Conservation (phyloP, 1,140 invertebrate genomes). For the Apis mellifera region Amel_HAv3.1 CM009933.2:9982001-9982500, state of each 20-base stretch:
- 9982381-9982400: too few species aligned
- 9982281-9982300: background rate
- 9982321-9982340: background rate
- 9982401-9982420: too few species aligned
- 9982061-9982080: slow-evolving; percentile 65
- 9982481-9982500: too few species aligned
- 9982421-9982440: too few species aligned
- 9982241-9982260: background rate
- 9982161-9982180: slow-evolving; percentile 23
- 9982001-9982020: slow-evolving; percentile 35
- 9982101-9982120: slow-evolving; percentile 24
- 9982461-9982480: too few species aligned
- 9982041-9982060: slow-evolving; percentile 61
- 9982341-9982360: background rate
- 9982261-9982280: slow-evolving; percentile 7
- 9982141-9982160: background rate
- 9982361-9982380: background rate
- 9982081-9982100: slow-evolving; percentile 65
- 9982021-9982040: slow-evolving; percentile 44
- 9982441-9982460: too few species aligned
- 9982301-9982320: slow-evolving; percentile 12
- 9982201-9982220: slow-evolving; percentile 8
- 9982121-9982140: slow-evolving; percentile 36
- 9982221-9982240: slow-evolving; percentile 15
- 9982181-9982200: background rate